These are phyloP conservation scores for Leptogaster cylindrica DNA, from an alignment of 2,888 invertebrate species.

Conservation along the genomic window DNA sequence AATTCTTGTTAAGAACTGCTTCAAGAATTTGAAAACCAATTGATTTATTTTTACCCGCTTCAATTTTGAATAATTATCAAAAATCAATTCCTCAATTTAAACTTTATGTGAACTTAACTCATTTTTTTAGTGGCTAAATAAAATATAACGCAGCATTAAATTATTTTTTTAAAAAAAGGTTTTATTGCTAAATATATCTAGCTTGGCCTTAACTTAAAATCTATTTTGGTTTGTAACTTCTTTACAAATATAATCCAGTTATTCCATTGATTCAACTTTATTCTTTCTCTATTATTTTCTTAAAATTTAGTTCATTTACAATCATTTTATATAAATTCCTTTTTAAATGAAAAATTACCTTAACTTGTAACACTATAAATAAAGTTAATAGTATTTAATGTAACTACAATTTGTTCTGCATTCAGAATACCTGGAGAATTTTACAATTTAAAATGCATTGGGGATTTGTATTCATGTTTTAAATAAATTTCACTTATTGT, in stretches of 20 bases:
- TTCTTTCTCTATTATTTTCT: constrained; percentile 29
- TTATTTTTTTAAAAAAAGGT: constrained; percentile 29
- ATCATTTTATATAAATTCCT: constrained; percentile 10
- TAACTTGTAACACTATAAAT: constrained; percentile 27
- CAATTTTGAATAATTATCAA: no score
- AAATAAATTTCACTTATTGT: constrained; percentile 10
- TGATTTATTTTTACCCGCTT: no score
- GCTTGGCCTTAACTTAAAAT: constrained; percentile 12
- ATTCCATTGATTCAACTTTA: constrained; percentile 30
- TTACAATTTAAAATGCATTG: constrained; percentile 12
- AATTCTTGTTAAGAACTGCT: no score
- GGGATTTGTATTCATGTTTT: background rate
- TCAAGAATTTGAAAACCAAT: no score
- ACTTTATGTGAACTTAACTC: no score
- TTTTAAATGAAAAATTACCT: constrained; percentile 25
- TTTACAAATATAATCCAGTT: constrained; percentile 34
- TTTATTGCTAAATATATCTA: constrained; percentile 24
- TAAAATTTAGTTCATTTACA: constrained; percentile 31
- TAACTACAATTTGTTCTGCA: constrained; percentile 26
- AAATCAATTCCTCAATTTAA: no score
- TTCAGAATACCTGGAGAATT: constrained; percentile 27
- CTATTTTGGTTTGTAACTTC: constrained; percentile 26
- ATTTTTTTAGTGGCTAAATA: constrained; percentile 2
- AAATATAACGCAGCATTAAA: constrained; percentile 11
- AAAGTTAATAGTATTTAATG: constrained; percentile 28